Percentiles rank a stretch among this genome's conserved stretches.
Conservation (phyloP, 1,140 invertebrate genomes). For the Bombus sibiricus region DNA sequence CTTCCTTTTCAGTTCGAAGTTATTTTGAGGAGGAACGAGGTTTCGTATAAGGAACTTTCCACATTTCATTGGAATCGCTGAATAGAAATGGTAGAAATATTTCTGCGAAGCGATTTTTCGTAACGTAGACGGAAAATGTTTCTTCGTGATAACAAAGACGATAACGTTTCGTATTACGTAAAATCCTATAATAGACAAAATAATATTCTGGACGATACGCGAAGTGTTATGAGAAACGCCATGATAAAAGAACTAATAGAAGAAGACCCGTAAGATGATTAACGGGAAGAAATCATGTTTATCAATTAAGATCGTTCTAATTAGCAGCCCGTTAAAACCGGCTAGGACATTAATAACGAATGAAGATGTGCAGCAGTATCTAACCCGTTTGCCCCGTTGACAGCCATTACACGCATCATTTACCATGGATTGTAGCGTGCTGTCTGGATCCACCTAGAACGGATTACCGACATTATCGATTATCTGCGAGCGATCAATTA, state of each 20-base stretch:
- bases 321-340: conserved; percentile 50
- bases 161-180: too few relatives aligned
- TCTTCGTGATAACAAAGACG: too few relatives aligned
- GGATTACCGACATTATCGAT: conserved; percentile 76
- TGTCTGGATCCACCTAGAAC: conserved; percentile 69
- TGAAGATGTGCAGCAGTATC: conserved; percentile 72
- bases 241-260: neutral
- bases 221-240: too few relatives aligned
- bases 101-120: neutral
- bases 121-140: too few relatives aligned
- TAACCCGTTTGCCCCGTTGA: conserved; percentile 54
- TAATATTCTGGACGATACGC: too few relatives aligned
- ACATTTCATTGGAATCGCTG: neutral
- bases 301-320: conserved; percentile 10
- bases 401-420: conserved; percentile 74
- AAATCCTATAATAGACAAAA: too few relatives aligned
- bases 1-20: neutral
- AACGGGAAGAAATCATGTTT: neutral
- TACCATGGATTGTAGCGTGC: conserved; percentile 63
- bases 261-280: neutral
- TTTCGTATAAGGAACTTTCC: neutral
- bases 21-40: neutral
- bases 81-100: neutral
- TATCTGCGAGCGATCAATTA: conserved; percentile 74
- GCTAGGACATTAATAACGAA: conserved; percentile 62